Base-by-base conservation (phyloP, 2,113 vertebrate species). In the Ploceus nigricollis region DNA sequence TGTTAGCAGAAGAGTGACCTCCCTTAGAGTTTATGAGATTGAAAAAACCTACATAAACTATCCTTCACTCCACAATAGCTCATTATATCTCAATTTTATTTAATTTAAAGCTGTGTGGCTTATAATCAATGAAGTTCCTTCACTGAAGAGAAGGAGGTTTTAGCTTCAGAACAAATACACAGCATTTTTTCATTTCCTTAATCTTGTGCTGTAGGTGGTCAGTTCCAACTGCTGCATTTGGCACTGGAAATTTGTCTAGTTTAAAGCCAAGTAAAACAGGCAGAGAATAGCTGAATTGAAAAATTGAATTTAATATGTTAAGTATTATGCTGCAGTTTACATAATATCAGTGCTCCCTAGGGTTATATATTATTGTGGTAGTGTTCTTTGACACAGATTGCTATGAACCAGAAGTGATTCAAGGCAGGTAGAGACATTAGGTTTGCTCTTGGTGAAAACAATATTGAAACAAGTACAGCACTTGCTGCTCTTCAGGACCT, bases 221-320 rank as follows among this genome's bases (percentile, higher is more conserved):
- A 97, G 82, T 78, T 97, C 81, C 73, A 91, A 81, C 91, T 91
- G 91, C 87, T 97, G 81, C 94, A 47, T 85, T 96, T 98, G 89
- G 95, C 94, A 93, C 54, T 72, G 54, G 76, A 56, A 61, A 33
- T 75, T 94, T 96, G 56, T 81, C 97, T 97, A 76, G 50, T 93
- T 97, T 88, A 92, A 96, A 97, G 81, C 93, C 95, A 97, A 98
- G 78, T 94, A 86, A 97, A 98, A 97, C 81, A 98, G 93, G 96
- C 45, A 86, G 80, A 90, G 73, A 77, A 96, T 63, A 96, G 82
- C 89, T 92, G 94, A 97, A 97, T n/a, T 96, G 89, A 96, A 95
- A 94, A 92, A 96, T 84, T 89, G 94, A 96, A 97, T 93, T 96
- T 93, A 95, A 86, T 96, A 90, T 90, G 79, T 60, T 95, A 91